A percentile compares a stretch with the other conserved stretches of the same genome.
These are phyloP conservation scores for Brenthis hecate DNA, from an alignment of 2,888 invertebrate genomes.

Conservation along the genomic window DNA sequence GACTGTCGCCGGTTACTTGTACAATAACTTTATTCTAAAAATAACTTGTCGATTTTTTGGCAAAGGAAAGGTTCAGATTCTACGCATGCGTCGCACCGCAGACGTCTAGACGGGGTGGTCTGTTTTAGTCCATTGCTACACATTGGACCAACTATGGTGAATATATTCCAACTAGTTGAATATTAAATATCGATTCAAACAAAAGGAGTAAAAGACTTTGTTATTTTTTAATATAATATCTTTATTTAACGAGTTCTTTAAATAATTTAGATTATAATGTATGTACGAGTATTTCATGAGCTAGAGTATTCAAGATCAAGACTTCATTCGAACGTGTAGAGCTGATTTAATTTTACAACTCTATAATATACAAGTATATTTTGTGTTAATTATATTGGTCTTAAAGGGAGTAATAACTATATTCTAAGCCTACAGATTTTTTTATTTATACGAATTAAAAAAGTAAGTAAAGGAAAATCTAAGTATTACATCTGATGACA, in stretches of 20 bases:
- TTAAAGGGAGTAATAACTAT: background rate
- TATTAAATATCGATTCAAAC: slow-evolving; percentile 2
- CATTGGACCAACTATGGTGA: slow-evolving; percentile 32
- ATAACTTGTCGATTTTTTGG: slow-evolving; percentile 38
- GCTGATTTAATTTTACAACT: background rate
- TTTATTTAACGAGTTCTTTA: too few species aligned
- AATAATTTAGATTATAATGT: too few species aligned
- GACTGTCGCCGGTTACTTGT: slow-evolving; percentile 19
- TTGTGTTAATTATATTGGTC: too few species aligned
- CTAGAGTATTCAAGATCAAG: background rate
- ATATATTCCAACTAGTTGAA: slow-evolving; percentile 8
- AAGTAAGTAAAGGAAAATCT: background rate
- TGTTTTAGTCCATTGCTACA: slow-evolving; percentile 42
- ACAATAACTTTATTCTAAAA: slow-evolving; percentile 29
- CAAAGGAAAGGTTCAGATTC: slow-evolving; percentile 21
- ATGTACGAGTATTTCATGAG: too few species aligned
- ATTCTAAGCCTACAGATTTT: background rate
- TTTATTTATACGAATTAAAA: background rate
- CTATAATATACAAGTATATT: too few species aligned
- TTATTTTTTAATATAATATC: too few species aligned
- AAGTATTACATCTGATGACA: slow-evolving; percentile 11
- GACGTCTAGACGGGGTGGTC: slow-evolving; percentile 72
- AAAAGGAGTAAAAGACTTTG: background rate
- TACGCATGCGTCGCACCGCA: slow-evolving; percentile 61
- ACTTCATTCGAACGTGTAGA: background rate